Evolutionary conservation across 2,113 vertebrate genomes (phyloP), one percentile per base, ranked within the genome.

Genomic region (Notarius lentiginosus): DNA sequence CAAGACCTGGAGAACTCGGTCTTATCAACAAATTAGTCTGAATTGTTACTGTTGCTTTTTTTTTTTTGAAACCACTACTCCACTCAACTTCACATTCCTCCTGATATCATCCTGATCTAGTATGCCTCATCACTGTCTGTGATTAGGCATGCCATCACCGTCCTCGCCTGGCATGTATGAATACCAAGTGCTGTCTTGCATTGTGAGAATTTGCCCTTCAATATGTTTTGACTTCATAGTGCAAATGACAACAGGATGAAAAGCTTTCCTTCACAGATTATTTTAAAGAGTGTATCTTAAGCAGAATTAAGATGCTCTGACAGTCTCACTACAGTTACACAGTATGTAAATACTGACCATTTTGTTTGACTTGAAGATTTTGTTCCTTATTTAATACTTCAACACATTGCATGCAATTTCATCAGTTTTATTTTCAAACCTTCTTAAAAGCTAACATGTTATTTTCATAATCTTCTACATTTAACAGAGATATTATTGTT

Each of bases 201-300:
- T 89, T 89, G 66, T 85, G 77, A 22, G 65, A 76, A 82, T 77
- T 82, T 89, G 85, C 18, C 85, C 65, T 70, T 81, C 55, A 61
- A 79, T 83, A 80, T 63, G 47, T 65, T 65, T 86, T 75, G 82
- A 51, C 82, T 58, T 87, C 85, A 47, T 84, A 80, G 73, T 75
- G 66, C 27, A 65, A 84, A 84, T 73, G 66, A 72, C 83, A 68
- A 89, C 79, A 82, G 68, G 51, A 61, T 34, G 4, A 83, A 87
- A 84, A 70, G 88, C 66, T 66, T 79, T 47, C 56, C 86, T 84
- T 79, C 81, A 53, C 27, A 65, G 20, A 81, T 49, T 41, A 17
- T 22, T 60, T 30, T 17, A 24, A 1, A 14, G 73, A 51, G 70
- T 73, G n/a, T 79, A n/a, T 56, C n/a, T 18, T 56, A 9, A 22